phyloP scores from a whole-genome alignment of 2,888 invertebrate genomes.

The Papilio gigon region DNA sequence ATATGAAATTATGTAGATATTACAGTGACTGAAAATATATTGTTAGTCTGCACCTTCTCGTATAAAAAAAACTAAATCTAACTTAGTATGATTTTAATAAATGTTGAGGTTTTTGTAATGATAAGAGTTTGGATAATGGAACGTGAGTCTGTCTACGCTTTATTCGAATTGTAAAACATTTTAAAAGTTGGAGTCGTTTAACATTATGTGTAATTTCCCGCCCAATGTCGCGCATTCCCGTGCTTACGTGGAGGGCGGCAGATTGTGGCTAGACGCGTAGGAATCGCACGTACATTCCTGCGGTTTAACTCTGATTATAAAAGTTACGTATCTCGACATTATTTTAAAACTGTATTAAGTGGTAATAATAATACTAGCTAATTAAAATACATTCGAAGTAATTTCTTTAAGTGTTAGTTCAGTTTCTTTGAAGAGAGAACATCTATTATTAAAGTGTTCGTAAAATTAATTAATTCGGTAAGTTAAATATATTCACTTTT shows the following conservation, averaged over 20 bases:
- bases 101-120: too few relatives aligned
- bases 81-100: too few relatives aligned
- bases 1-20: too few relatives aligned
- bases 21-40: too few relatives aligned
- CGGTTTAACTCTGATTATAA: neutral
- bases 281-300: neutral
- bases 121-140: too few relatives aligned
- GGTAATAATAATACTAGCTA: neutral
- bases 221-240: slow-evolving; percentile 15
- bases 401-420: neutral
- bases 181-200: neutral
- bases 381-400: neutral
- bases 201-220: neutral
- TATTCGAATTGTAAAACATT: neutral
- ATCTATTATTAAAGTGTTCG: neutral
- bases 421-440: neutral
- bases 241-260: neutral
- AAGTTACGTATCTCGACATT: slow-evolving; percentile 5
- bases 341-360: neutral
- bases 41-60: too few relatives aligned
- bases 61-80: too few relatives aligned
- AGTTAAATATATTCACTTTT: too few relatives aligned
- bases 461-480: too few relatives aligned
- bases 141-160: too few relatives aligned
- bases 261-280: slow-evolving; percentile 10